Evolutionary conservation across 2,888 invertebrate species (phyloP).

Genomic region (Polyploca ridens): DNA sequence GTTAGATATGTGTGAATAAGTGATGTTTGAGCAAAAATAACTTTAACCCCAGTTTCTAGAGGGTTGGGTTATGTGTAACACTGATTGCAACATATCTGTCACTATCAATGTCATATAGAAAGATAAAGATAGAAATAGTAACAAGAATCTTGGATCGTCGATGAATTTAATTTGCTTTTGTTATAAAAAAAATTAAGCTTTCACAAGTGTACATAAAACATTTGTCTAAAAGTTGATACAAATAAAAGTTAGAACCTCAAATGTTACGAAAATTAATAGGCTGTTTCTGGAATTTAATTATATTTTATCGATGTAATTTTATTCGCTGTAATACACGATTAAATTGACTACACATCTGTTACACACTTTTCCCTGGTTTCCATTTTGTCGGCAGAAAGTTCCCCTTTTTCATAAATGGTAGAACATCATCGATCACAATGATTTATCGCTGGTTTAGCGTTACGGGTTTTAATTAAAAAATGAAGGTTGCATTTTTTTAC

Average conservation of each 20-base stretch:
- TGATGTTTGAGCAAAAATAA: background rate
- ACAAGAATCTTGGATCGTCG: no score
- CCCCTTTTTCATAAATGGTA: slow-evolving; percentile 33
- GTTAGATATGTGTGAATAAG: slow-evolving; percentile 3
- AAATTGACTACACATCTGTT: slow-evolving; percentile 13
- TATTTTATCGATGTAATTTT: background rate
- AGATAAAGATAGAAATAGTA: no score
- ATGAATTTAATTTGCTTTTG: no score
- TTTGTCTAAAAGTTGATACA: no score
- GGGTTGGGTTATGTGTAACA: no score
- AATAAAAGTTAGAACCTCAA: background rate
- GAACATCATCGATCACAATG: slow-evolving; percentile 50
- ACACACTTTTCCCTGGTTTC: slow-evolving; percentile 10
- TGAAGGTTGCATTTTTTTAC: slow-evolving; percentile 45
- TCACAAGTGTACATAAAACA: no score
- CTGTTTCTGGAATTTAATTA: background rate
- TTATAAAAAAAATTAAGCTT: no score
- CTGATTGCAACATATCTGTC: no score
- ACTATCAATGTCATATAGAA: no score
- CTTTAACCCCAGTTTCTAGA: background rate
- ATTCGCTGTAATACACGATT: slow-evolving; percentile 3
- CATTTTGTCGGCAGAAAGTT: slow-evolving; percentile 11
- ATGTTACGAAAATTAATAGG: background rate
- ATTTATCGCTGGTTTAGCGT: slow-evolving; percentile 43
- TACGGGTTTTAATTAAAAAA: slow-evolving; percentile 56